phyloP scores from a whole-genome alignment of 2,113 vertebrate species.

The Nicator chloris region DNA sequence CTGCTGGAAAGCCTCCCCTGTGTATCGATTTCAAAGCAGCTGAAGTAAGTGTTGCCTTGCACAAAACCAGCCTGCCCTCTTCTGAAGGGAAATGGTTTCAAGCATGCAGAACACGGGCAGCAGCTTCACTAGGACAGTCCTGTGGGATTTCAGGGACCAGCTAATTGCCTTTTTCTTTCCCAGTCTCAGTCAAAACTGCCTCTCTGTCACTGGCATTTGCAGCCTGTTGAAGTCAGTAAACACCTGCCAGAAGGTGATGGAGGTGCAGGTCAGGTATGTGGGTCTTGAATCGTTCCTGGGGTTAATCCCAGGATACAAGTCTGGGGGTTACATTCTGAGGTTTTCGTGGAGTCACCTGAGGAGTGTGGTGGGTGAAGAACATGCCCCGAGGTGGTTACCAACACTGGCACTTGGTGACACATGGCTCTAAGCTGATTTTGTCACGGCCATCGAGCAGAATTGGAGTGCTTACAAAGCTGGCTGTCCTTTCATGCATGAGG shows the following conservation, averaged over 20 bases:
- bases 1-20: slow-evolving; percentile 43
- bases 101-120: neutral
- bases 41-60: slow-evolving; percentile 65
- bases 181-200: slow-evolving; percentile 81
- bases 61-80: neutral
- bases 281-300: neutral
- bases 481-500: neutral
- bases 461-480: neutral
- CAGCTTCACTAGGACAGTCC: neutral
- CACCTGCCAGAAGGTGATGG: slow-evolving; percentile 54
- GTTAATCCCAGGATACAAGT: neutral
- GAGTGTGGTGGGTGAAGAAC: neutral
- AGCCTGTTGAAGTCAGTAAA: slow-evolving; percentile 66
- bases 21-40: slow-evolving; percentile 37
- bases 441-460: neutral
- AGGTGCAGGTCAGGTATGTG: slow-evolving; percentile 77
- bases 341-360: neutral
- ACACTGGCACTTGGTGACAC: neutral
- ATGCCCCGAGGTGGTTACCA: accelerated
- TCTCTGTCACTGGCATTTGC: slow-evolving; percentile 65
- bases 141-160: neutral
- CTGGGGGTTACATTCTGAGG: neutral
- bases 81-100: neutral
- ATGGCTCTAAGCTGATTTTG: neutral
- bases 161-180: neutral